Evolutionary conservation across 2,797 vertebrate genomes (phyloP).

Genomic region (Atherinosoma microstoma): DNA sequence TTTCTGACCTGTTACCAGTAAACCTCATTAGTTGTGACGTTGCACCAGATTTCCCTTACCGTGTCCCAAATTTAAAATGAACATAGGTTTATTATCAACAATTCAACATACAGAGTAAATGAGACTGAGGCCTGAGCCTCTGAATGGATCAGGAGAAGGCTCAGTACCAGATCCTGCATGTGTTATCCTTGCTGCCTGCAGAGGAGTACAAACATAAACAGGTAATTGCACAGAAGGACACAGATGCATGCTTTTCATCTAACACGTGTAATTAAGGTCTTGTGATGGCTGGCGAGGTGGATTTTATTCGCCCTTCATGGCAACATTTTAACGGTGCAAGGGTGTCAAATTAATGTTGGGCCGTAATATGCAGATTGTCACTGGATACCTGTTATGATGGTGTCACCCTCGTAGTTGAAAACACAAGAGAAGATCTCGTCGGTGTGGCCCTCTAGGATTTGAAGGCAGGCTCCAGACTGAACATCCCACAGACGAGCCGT

Average conservation of each 20-base stretch:
- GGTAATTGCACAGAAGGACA: constrained; percentile 50
- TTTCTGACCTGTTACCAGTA: background rate
- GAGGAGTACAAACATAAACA: constrained; percentile 54
- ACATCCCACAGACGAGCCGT: constrained; percentile 93
- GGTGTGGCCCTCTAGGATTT: constrained; percentile 89
- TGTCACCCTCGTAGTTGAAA: constrained; percentile 95
- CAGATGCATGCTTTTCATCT: constrained; percentile 40
- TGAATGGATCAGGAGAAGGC: background rate
- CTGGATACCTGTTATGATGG: constrained; percentile 92
- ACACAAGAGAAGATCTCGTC: constrained; percentile 95
- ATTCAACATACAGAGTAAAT: background rate
- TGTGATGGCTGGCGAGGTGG: constrained; percentile 12
- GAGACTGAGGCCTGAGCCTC: background rate
- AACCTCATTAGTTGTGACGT: too few relatives aligned
- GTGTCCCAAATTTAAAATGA: too few relatives aligned
- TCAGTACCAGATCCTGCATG: constrained; percentile 94
- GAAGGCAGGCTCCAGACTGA: constrained; percentile 88
- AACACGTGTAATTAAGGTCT: constrained; percentile 53
- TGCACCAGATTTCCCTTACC: too few relatives aligned
- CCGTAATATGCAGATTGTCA: constrained; percentile 18
- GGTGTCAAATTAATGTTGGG: constrained; percentile 12
- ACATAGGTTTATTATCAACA: background rate
- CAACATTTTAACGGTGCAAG: constrained; percentile 9
- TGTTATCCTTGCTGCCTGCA: constrained; percentile 96
- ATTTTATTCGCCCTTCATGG: constrained; percentile 16